A percentile compares a stretch with the other conserved stretches of the same genome.
phyloP scores from a whole-genome alignment of 1,140 invertebrate species.

The silkworm (Bombyx mori) region ASM3026992v2 NC_085109.1:5132001-5132500 shows the following conservation, averaged over 20 bases:
- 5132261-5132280: neutral
- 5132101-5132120: slow-evolving; percentile 58
- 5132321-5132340: too few relatives aligned
- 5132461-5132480: too few relatives aligned
- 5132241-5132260: slow-evolving; percentile 7
- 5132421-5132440: too few relatives aligned
- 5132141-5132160: slow-evolving; percentile 68
- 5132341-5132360: too few relatives aligned
- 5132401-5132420: too few relatives aligned
- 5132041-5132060: slow-evolving; percentile 52
- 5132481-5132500: too few relatives aligned
- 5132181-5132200: slow-evolving; percentile 53
- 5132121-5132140: slow-evolving; percentile 51
- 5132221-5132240: slow-evolving; percentile 59
- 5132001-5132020: slow-evolving; percentile 9
- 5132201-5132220: slow-evolving; percentile 30
- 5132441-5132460: too few relatives aligned
- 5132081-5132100: slow-evolving; percentile 71
- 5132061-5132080: slow-evolving; percentile 71
- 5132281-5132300: too few relatives aligned
- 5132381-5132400: too few relatives aligned
- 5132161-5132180: slow-evolving; percentile 57
- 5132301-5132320: too few relatives aligned
- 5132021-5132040: slow-evolving; percentile 48
- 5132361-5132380: too few relatives aligned